Base-by-base conservation (phyloP, 2,113 vertebrate genomes). In the Pelvicachromis taeniatus region DNA sequence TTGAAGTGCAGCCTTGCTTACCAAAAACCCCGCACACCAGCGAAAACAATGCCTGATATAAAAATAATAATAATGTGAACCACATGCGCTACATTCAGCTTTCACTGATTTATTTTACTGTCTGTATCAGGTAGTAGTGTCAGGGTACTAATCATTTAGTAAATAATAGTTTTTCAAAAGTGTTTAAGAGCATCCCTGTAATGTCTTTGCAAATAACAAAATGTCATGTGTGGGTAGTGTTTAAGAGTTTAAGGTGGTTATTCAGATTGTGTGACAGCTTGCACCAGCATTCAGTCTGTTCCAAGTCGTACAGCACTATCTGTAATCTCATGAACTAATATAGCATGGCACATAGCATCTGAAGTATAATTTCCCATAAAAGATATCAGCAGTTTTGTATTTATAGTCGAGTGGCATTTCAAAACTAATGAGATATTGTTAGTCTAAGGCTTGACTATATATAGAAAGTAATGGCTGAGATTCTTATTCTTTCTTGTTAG, bases 291-390 rank as follows among this genome's bases (percentile, higher is more conserved):
- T 61, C 45, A 10, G 19, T 79, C 33, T 65, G 40, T 56, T 81
- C 31, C 6, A 61, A 81, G 59, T 2, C 4, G 3, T 73, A n/a
- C 31, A 50, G 58, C 29, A 4, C 12, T 53, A 48, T 84, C 77
- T 65, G 48, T 77, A 73, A 87, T 85, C 82, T 87, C 77, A 68
- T 88, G 78, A 87, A 65, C 77, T 78, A 70, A 85, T 79, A 80
- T 19, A 80, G 79, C 40, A 50, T 16, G 13, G 85, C 78, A 81
- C 54, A 85, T 12, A 80, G 4, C 54, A 81, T 54, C 59, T 52
- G 33, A 86, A 45, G 56, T 63, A 84, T 80, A 6, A 80, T 77
- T 56, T 85, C 10, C 68, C 29, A 48, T 42, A 21, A 70, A 77
- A 26, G 9, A 58, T 31, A 21, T 19, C 52, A 61, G 31, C 77